Evolutionary conservation across 2,113 vertebrate species (phyloP), one percentile per base, ranked within the genome.

Genomic region (cattle (Bos taurus)): DNA sequence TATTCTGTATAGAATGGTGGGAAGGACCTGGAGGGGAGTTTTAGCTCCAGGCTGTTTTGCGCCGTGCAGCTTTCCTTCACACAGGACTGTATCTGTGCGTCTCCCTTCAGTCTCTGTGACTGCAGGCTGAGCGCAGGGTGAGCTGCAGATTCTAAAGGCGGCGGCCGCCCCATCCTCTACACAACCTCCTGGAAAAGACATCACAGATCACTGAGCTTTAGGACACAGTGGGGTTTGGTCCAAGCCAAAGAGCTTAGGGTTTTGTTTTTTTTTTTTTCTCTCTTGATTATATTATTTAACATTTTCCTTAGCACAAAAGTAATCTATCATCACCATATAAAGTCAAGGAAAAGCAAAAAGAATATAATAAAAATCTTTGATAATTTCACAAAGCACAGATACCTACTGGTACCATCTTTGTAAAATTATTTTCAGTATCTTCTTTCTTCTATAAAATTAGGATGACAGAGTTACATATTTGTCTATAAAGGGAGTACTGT

Each of bases 41-140:
- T 40, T 3, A 12, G 67, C 67, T 40, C 67, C 67, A 74, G 36
- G 67, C 67, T 74, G 11, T 13, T 40, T 23, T 40, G 36, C 10
- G 0, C n/a, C 0, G 0, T 1, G n/a, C 21, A 40, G 36, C n/a
- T 74, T 4, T 25, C 10, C 21, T 71, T 40, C 67, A 71, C 6
- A 23, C 4, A 26, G 36, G 40, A 28, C 46, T 50, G 11, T 57
- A 16, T 33, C 10, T 19, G 6, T 60, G 21, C 2, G 0, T n/a
- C 57, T 48, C 88, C 52, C 10, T 46, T 48, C 21, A 4, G 1
- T 48, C 77, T 90, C 46, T 19, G n/a, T 7, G 13, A 43, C 50
- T 78, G 90, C 46, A 81, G 10, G 0, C 57, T 28, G n/a, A 30
- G 9, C 12, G 74, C 59, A 88, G 19, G 26, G 14, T 11, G 43